Conservation (phyloP, 1,140 invertebrate species). For the Drosophila setifemur region DNA sequence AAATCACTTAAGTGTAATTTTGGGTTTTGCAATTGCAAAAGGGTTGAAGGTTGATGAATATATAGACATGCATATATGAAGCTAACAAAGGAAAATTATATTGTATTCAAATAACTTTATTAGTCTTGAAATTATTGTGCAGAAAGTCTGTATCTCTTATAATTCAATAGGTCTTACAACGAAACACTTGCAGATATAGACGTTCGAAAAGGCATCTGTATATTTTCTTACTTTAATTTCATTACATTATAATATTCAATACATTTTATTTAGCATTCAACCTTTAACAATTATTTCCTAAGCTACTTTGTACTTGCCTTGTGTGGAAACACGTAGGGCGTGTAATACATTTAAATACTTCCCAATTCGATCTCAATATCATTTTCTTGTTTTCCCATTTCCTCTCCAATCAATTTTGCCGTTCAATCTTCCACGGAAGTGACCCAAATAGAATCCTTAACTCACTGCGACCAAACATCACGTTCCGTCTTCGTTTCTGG, state of each 20-base stretch:
- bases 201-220: no score
- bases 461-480: constrained; percentile 44
- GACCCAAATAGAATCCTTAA: constrained; percentile 48
- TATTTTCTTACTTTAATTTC: no score
- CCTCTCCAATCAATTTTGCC: constrained; percentile 13
- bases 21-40: constrained; percentile 14
- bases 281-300: no score
- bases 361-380: neutral
- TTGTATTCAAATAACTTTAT: neutral
- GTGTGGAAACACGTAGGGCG: no score
- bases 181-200: no score
- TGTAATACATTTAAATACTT: neutral
- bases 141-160: no score
- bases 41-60: neutral
- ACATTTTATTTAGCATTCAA: no score
- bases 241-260: no score
- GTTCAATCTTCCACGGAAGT: constrained; percentile 9
- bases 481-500: constrained; percentile 29
- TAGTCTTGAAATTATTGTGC: no score
- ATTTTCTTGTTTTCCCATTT: constrained; percentile 4
- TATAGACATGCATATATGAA: neutral
- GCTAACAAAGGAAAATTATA: neutral
- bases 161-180: no score
- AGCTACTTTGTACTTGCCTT: no score
- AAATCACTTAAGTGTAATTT: constrained; percentile 72